These are phyloP conservation scores for Adineta ricciae DNA, from an alignment of 2,888 invertebrate genomes.

Conservation along the genomic window DNA sequence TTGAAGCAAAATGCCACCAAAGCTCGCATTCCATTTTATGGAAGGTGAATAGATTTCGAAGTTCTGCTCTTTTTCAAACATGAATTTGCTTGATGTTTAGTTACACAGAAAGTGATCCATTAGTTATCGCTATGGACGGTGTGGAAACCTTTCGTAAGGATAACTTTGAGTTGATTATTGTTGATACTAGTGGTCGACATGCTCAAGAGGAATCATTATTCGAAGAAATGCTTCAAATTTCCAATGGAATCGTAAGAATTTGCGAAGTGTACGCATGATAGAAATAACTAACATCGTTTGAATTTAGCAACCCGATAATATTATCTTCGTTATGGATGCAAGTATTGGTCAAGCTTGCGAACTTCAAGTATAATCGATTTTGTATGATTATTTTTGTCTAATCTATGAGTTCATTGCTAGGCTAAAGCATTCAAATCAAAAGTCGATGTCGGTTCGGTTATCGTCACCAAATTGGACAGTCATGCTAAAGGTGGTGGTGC, in stretches of 20 bases:
- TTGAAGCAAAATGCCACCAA: slow-evolving; percentile 97
- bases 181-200: slow-evolving; percentile 95
- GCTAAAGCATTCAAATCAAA: slow-evolving; percentile 84
- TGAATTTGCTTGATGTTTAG: slow-evolving; percentile 44
- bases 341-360: slow-evolving; percentile 98
- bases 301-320: slow-evolving; percentile 73
- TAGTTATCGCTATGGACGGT: slow-evolving; percentile 94
- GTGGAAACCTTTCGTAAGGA: slow-evolving; percentile 98
- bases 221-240: slow-evolving; percentile 99
- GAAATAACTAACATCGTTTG: no score
- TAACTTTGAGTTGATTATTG: slow-evolving; percentile 96
- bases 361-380: slow-evolving; percentile 59
- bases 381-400: background rate
- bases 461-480: slow-evolving; percentile 95
- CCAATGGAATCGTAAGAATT: slow-evolving; percentile 65
- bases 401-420: slow-evolving; percentile 35
- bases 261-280: no score
- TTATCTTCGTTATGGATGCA: slow-evolving; percentile 99
- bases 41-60: slow-evolving; percentile 55
- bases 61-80: no score
- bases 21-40: slow-evolving; percentile 96
- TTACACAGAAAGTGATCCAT: slow-evolving; percentile 97
- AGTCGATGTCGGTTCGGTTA: slow-evolving; percentile 96
- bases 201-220: slow-evolving; percentile 97
- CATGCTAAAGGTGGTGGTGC: slow-evolving; percentile 99